Percentiles rank a stretch among this genome's conserved stretches.
Conservation (phyloP, 2,113 vertebrate genomes). For the Microtus montanus region DNA sequence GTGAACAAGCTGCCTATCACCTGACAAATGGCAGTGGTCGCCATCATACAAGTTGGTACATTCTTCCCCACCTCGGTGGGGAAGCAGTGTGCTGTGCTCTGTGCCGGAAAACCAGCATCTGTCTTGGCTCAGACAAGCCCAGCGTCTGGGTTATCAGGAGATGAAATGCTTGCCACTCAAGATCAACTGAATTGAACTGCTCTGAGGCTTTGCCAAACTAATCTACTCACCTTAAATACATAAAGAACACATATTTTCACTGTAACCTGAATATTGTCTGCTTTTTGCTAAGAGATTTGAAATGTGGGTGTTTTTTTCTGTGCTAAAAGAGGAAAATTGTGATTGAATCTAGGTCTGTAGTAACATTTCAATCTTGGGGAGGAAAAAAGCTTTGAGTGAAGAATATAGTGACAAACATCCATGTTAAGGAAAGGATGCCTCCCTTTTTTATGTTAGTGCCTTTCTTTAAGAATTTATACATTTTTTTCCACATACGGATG, state of each 20-base stretch:
- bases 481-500: conserved; percentile 44
- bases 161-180: neutral
- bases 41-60: conserved; percentile 60
- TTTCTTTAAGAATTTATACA: conserved; percentile 41
- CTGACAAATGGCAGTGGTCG: conserved; percentile 59
- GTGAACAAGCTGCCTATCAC: conserved; percentile 54
- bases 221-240: conserved; percentile 43
- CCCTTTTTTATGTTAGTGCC: neutral
- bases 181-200: conserved; percentile 13
- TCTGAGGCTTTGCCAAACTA: conserved; percentile 53
- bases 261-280: conserved; percentile 42
- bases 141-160: conserved; percentile 26
- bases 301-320: conserved; percentile 35
- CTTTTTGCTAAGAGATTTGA: conserved; percentile 62
- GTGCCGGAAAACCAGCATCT: neutral
- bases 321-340: conserved; percentile 47
- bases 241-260: conserved; percentile 40
- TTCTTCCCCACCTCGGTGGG: conserved; percentile 41
- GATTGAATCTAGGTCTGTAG: conserved; percentile 27
- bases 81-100: neutral
- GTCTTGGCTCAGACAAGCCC: neutral
- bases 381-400: conserved; percentile 49
- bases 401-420: neutral
- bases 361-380: conserved; percentile 48
- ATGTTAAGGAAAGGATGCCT: conserved; percentile 44